Evolutionary conservation across 1,140 invertebrate genomes (phyloP), one percentile per base, ranked within the genome.

Genomic region (Phocides pigmalion): DNA sequence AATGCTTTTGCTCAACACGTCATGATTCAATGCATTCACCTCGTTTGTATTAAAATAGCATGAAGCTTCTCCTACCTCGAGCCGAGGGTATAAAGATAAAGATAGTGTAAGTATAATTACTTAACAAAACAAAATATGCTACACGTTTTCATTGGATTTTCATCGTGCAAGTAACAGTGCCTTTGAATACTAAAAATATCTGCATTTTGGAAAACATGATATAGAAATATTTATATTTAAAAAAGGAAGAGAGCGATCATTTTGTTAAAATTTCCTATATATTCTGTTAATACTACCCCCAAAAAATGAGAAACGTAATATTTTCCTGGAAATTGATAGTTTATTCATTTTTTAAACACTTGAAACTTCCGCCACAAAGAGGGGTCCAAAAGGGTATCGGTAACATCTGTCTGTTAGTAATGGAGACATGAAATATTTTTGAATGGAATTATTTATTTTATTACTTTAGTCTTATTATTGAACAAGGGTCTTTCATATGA

Each of bases 1-100:
- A 72, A 72, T 50, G 67, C 47, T 76, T 73, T 67, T 63, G 59
- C 59, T 58, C 28, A 62, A 76, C 56, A 22, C 28, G 44, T 44
- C 58, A 67, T 79, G 74, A 75, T 62, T 72, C 72, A 79, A 44
- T 14, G 53, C 35, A 12, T 20, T 47, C 5, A 49, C 46, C 20
- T 46, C 42, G 35, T 39, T 39, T 14, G 47, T 53, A 44, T 63
- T 32, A 63, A 15, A 63, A 42, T 44, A 41, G 15, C 35, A 39
- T 39, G 46, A 49, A 22, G 20, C 19, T 17, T 49, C 46, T 49
- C 17, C 46, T 49, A 28, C n/a, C 15, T n/a, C 8, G 15, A 25
- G 46, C 46, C 46, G 46, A 14, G 46, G 6, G 15, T 25, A 12
- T 0, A 22, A 49, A n/a, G n/a, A n/a, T n/a, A n/a, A n/a, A n/a